A percentile compares a stretch with the other conserved stretches of the same genome.
phyloP scores from a whole-genome alignment of 2,888 invertebrate species.

The Cataglyphis altisquamis region DNA sequence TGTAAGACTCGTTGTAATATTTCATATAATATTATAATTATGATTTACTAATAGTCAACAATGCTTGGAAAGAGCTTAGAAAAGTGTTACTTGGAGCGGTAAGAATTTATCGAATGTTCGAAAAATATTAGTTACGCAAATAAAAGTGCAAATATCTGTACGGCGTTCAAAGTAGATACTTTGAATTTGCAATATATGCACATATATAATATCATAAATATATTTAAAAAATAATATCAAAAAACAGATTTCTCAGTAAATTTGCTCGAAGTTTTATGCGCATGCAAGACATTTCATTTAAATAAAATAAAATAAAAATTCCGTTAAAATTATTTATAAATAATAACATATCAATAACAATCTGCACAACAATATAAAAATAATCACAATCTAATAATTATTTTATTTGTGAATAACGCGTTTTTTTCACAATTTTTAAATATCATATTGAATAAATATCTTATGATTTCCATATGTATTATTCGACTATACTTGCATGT shows the following conservation, averaged over 20 bases:
- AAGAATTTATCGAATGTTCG: slow-evolving; percentile 39
- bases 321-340: neutral
- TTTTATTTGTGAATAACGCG: neutral
- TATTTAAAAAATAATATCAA: slow-evolving; percentile 25
- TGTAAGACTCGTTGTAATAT: slow-evolving; percentile 24
- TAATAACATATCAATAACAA: slow-evolving; percentile 11
- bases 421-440: neutral
- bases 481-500: slow-evolving; percentile 31
- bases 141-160: slow-evolving; percentile 45
- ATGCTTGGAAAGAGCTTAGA: slow-evolving; percentile 21
- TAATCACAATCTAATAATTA: neutral
- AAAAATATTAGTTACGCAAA: slow-evolving; percentile 36
- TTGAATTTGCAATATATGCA: neutral
- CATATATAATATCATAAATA: neutral
- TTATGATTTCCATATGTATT: slow-evolving; percentile 17
- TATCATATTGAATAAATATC: neutral
- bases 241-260: neutral
- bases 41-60: slow-evolving; percentile 12
- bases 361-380: neutral
- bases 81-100: slow-evolving; percentile 4
- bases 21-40: slow-evolving; percentile 25
- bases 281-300: neutral
- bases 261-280: slow-evolving; percentile 14
- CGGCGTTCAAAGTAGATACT: slow-evolving; percentile 20
- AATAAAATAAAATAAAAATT: neutral